Evolutionary conservation across 2,888 invertebrate species (phyloP), one percentile per base, ranked within the genome.

Genomic region (Amitus sp.): DNA sequence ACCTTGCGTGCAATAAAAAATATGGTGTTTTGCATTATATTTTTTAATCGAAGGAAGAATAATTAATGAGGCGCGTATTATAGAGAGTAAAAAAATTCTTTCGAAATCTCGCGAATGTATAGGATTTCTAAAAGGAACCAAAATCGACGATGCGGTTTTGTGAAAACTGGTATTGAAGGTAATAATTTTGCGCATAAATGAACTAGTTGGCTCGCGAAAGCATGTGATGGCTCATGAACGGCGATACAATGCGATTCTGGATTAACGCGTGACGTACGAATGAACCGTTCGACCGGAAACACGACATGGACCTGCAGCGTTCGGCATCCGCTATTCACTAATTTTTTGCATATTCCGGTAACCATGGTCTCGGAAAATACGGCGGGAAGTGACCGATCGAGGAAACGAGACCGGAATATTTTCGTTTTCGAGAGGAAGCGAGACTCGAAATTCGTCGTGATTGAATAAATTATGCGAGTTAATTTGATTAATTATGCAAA

Each of bases 221-320:
- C 46, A 49, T 43, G 50, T 55, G 56, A 60, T 55, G 60, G 42
- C 46, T 64, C 67, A 63, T 56, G 61, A 65, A 55, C 51, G 34
- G 40, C 30, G 58, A 58, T 56, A 42, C 62, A 42, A 28, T 27
- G 43, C 17, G 7, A 43, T 43, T 13, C 12, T 13, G n/a, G 43
- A 23, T 43, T 39, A 57, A 58, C 59, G 54, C 62, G 55, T 59
- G 58, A 60, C 66, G 67, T 72, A 73, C 73, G 73, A 70, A 45
- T 64, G 67, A 63, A 71, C 70, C 72, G 72, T 73, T 75, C 74
- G 72, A 51, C 67, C 69, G 72, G 73, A 73, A 73, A 72, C 67
- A 62, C 70, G 71, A 71, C 72, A 70, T 62, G 72, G 68, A 73
- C 71, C 72, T n/a, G 62, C 69, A 67, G 65, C 63, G 54, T 53